Evolutionary conservation across 2,113 vertebrate genomes (phyloP).

Genomic region (Chloebia gouldiae): DNA sequence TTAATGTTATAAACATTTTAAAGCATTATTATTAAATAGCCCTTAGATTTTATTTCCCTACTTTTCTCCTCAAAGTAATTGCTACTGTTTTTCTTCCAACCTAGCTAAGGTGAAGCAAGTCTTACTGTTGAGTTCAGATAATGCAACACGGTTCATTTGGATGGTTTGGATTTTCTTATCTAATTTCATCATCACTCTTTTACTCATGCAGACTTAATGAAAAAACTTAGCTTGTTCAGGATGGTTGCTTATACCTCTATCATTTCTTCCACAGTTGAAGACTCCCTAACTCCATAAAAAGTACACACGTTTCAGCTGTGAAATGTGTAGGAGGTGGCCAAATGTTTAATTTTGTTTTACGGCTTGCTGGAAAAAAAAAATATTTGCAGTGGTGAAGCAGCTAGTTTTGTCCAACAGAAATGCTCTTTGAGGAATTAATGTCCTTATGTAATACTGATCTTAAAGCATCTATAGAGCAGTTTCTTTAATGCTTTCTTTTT

Average conservation of each 20-base stretch:
- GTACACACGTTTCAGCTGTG: neutral
- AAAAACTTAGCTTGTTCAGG: neutral
- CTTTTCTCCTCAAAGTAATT: neutral
- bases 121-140: neutral
- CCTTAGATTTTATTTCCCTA: neutral
- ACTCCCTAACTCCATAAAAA: neutral
- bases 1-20: neutral
- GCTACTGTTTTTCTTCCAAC: neutral
- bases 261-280: neutral
- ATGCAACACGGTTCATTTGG: neutral
- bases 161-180: neutral
- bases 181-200: neutral
- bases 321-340: neutral
- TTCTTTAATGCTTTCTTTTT: neutral
- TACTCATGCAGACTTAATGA: neutral
- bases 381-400: neutral
- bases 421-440: neutral
- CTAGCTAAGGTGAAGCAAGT: neutral
- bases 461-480: neutral
- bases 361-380: neutral
- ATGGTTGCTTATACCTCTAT: neutral
- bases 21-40: neutral
- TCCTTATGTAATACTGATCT: neutral
- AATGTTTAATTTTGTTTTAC: neutral
- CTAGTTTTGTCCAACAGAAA: neutral